Conservation (phyloP, 2,888 invertebrate species). For the Phalera bucephala region DNA sequence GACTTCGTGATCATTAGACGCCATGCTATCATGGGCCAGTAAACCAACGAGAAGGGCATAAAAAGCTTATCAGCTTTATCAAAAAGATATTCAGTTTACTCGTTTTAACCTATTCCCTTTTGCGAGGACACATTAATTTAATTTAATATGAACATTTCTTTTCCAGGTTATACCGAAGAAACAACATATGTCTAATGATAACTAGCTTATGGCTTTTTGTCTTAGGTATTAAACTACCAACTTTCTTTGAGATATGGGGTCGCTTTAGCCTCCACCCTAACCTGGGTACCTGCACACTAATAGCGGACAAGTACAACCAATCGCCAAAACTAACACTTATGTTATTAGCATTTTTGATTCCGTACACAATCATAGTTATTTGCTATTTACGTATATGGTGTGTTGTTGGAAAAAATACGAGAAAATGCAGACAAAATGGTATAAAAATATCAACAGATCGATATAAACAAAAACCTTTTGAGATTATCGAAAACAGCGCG, state of each 20-base stretch:
- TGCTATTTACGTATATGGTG: constrained; percentile 18
- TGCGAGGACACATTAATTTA: too few relatives aligned
- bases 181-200: constrained; percentile 17
- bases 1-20: too few relatives aligned
- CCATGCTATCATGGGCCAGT: too few relatives aligned
- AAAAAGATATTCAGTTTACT: too few relatives aligned
- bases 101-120: too few relatives aligned
- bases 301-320: constrained; percentile 7
- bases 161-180: constrained; percentile 17
- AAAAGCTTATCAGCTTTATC: too few relatives aligned
- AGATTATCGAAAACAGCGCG: too few relatives aligned
- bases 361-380: constrained; percentile 4
- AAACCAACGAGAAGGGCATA: too few relatives aligned
- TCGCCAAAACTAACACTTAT: constrained; percentile 9
- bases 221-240: constrained; percentile 6
- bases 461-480: too few relatives aligned
- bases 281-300: constrained; percentile 12
- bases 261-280: constrained; percentile 13
- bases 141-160: too few relatives aligned
- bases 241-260: constrained; percentile 13
- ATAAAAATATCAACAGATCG: too few relatives aligned
- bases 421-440: background rate
- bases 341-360: constrained; percentile 7
- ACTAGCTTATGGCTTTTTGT: constrained; percentile 12
- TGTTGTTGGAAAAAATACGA: constrained; percentile 12